Evolutionary conservation across 2,888 invertebrate genomes (phyloP).

Genomic region (Sphaerophoria rueppellii): DNA sequence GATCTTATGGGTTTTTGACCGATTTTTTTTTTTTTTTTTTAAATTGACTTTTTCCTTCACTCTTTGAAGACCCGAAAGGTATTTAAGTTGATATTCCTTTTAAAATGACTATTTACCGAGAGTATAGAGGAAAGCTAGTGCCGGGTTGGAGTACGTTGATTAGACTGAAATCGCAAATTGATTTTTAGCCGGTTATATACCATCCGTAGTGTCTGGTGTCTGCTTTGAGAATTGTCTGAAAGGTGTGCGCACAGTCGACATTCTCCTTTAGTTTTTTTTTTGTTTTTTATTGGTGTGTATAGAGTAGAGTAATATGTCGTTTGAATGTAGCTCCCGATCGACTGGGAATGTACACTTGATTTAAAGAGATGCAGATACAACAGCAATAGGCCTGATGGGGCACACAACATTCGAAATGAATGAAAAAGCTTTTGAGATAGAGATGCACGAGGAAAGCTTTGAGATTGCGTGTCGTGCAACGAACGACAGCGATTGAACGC

Average conservation of each 20-base stretch:
- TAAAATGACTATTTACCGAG: constrained; percentile 1
- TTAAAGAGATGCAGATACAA: constrained; percentile 35
- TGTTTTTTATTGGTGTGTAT: constrained; percentile 41
- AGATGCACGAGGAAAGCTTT: constrained; percentile 45
- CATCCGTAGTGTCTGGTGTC: constrained; percentile 78
- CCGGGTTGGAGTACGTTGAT: constrained; percentile 81
- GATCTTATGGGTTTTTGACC: constrained; percentile 4
- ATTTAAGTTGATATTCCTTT: constrained; percentile 25
- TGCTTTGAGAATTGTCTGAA: constrained; percentile 68
- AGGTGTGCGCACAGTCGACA: constrained; percentile 71
- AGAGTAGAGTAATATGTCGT: neutral
- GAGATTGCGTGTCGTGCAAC: constrained; percentile 62
- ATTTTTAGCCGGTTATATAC: constrained; percentile 83
- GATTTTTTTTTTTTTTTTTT: neutral
- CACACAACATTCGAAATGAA: constrained; percentile 38
- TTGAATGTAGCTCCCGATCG: constrained; percentile 8
- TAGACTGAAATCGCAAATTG: constrained; percentile 83
- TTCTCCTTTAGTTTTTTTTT: constrained; percentile 66
- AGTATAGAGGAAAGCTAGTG: constrained; percentile 55
- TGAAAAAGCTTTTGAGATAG: constrained; percentile 60
- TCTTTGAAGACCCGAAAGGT: constrained; percentile 17
- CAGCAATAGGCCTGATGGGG: constrained; percentile 8
- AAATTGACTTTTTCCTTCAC: neutral
- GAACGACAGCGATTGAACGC: constrained; percentile 20
- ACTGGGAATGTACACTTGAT: constrained; percentile 39